A percentile compares a stretch with the other conserved stretches of the same genome.
phyloP scores from a whole-genome alignment of 2,888 invertebrate genomes.

The Phasia obesa region DNA sequence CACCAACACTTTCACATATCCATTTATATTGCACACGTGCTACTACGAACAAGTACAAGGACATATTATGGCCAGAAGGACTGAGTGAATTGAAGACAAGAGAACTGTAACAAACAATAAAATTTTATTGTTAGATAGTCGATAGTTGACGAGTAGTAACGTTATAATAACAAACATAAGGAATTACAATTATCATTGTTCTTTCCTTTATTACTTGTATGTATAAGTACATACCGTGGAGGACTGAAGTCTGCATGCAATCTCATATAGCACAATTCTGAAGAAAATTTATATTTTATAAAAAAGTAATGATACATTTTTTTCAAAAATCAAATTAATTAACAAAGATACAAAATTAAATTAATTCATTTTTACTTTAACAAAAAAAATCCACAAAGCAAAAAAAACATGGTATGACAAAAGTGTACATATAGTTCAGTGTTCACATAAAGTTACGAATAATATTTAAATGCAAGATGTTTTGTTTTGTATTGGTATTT shows the following conservation, averaged over 20 bases:
- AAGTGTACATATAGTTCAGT: slow-evolving; percentile 24
- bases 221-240: too few relatives aligned
- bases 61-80: slow-evolving; percentile 8
- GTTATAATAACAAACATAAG: too few relatives aligned
- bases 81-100: neutral
- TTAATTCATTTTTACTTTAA: too few relatives aligned
- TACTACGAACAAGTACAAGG: neutral
- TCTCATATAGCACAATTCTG: too few relatives aligned
- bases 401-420: slow-evolving; percentile 12
- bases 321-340: too few relatives aligned
- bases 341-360: too few relatives aligned
- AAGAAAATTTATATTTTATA: too few relatives aligned
- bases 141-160: too few relatives aligned
- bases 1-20: neutral
- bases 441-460: neutral
- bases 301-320: too few relatives aligned
- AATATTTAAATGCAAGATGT: neutral
- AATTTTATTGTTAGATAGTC: slow-evolving; percentile 11
- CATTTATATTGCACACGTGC: slow-evolving; percentile 1
- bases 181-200: too few relatives aligned
- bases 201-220: too few relatives aligned
- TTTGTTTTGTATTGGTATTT: slow-evolving; percentile 10
- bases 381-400: slow-evolving; percentile 5
- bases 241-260: too few relatives aligned
- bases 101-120: slow-evolving; percentile 22